Evolutionary conservation across 1,140 invertebrate species (phyloP), one percentile per base, ranked within the genome.

Genomic region (Caenorhabditis brenneri): DNA sequence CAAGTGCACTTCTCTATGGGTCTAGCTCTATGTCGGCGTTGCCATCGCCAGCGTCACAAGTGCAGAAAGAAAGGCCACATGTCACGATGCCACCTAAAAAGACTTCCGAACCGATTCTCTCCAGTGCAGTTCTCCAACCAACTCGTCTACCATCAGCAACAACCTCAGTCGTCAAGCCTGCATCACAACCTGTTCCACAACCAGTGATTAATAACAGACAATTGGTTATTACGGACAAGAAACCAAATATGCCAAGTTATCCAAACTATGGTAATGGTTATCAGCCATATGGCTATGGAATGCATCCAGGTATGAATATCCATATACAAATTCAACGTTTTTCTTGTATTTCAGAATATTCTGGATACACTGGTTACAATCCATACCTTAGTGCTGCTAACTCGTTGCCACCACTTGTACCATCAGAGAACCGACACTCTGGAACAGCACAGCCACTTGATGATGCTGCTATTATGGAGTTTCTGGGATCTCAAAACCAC

Each of bases 1-100:
- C 81, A 15, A 82, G 81, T 69, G 19, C 33, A 19, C 58, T 82
- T 9, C 42, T 82, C 39, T 82, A 65, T 16, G 81, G 81, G 31
- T 48, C 81, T 10, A 46, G 19, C 0, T 82, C 36, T 1, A 27
- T 24, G 19, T 58, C 79, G 0, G 10, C 79, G 3, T 12, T 49
- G 3, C 31, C 79, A 31, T 31, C 33, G 27, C 65, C 42, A 19
- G 19, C 15, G 1, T 36, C 79, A 24, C 10, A 5, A 42, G 39
- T 42, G 39, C 5, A 42, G 5, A n/a, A n/a, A n/a, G n/a, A n/a
- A n/a, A 58, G 33, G 15, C 48, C 46, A 9, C 48, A 29, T 29
- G 22, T 46, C 0, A 42, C 65, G 2, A 74, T 74, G 65, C 65
- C 65, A 42, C 36, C 65, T 1, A 74, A 74, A 19, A 74, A 74